Evolutionary conservation across 2,797 vertebrate genomes (phyloP), one percentile per base, ranked within the genome.

Genomic region (Eremophila alpestris): DNA sequence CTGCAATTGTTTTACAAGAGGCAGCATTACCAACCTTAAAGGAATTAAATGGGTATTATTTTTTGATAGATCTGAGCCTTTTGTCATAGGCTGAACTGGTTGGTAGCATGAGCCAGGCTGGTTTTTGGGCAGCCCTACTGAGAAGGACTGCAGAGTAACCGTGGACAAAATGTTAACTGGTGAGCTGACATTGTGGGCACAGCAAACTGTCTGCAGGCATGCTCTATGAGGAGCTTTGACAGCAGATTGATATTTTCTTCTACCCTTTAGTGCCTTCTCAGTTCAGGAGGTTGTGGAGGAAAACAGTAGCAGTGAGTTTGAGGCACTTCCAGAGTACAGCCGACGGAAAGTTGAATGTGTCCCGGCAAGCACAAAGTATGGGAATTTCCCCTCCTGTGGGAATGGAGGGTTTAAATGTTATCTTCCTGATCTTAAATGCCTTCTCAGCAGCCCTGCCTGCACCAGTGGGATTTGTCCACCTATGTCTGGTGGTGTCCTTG

Each of bases 361-460:
- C 67, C 41, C 67, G 82, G 81, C 59, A 92, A 73, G 81, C 45
- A 65, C 5, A 6, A 52, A 78, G 26, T 60, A 43, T 56, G 71
- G 75, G 70, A 85, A 70, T 89, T 95, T 87, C 70, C 67, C 34
- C 10, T 93, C 45, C 64, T 85, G 23, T 90, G 59, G 67, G 24
- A 90, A 73, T 45, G 40, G 74, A 89, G 43, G 29, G 30, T 89
- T 90, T 89, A 82, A 73, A 76, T 23, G 13, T 84, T 93, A 84
- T 79, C 81, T 52, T 83, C 51, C 34, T 73, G 40, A 79, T 84
- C 81, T 89, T 82, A 67, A 89, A 84, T 73, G 71, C 67, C 38
- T 94, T 90, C 78, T 84, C 70, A 84, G 48, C n/a, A 85, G 34
- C 46, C 55, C 67, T 90, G 38, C n/a, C 52, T 80, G 34, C 89